A percentile compares a stretch with the other conserved stretches of the same genome.
Conservation (phyloP, 1,140 invertebrate species). For the Drosophila albomicans region DNA sequence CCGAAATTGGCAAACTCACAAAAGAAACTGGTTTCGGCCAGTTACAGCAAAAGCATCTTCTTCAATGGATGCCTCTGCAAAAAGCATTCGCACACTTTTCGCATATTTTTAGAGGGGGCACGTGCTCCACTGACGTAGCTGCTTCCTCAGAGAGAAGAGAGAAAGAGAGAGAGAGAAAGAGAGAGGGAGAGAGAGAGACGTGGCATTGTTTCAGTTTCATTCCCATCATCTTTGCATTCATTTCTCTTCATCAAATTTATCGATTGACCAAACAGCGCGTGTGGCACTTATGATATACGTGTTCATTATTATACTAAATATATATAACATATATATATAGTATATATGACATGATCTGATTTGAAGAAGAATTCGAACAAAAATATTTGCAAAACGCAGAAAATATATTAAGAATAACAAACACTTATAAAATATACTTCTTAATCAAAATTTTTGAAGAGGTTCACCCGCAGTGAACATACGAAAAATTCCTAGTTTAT, state of each 20-base stretch:
- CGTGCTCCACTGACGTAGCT: slow-evolving; percentile 43
- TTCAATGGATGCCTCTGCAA: slow-evolving; percentile 12
- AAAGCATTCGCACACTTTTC: slow-evolving; percentile 66
- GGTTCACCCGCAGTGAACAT: slow-evolving; percentile 7
- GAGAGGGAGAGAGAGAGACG: slow-evolving; percentile 20
- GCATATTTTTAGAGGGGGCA: slow-evolving; percentile 59
- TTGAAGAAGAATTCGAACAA: slow-evolving; percentile 50
- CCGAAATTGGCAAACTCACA: slow-evolving; percentile 21
- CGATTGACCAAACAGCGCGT: slow-evolving; percentile 45
- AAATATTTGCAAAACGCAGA: background rate
- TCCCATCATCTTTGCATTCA: slow-evolving; percentile 1
- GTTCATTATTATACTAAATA: slow-evolving; percentile 28
- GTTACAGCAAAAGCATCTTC: slow-evolving; percentile 49
- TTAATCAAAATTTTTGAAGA: slow-evolving; percentile 36
- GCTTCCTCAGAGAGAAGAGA: background rate
- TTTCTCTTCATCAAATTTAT: slow-evolving; percentile 30
- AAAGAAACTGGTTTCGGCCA: slow-evolving; percentile 69
- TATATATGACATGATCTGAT: slow-evolving; percentile 28
- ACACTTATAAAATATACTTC: slow-evolving; percentile 18
- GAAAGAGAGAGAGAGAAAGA: background rate
- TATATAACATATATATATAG: slow-evolving; percentile 6
- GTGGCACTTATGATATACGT: slow-evolving; percentile 42
- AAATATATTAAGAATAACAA: slow-evolving; percentile 15
- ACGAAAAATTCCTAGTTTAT: slow-evolving; percentile 13
- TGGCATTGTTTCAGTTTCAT: slow-evolving; percentile 10